Evolutionary conservation across 2,888 invertebrate genomes (phyloP).

Genomic region (Geophilus truncorum): DNA sequence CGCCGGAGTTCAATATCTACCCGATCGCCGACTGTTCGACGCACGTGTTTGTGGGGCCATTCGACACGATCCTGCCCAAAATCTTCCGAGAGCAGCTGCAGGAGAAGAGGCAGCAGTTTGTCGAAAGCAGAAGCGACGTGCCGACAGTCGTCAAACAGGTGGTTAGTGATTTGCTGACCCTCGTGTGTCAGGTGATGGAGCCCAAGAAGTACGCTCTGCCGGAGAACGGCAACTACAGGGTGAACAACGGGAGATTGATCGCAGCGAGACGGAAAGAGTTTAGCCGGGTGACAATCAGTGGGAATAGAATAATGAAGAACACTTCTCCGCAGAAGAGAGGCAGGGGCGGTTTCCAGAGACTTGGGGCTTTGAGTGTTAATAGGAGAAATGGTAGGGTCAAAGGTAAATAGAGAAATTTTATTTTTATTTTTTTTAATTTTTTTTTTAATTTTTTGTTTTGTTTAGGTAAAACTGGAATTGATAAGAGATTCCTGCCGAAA

Average conservation of each 20-base stretch:
- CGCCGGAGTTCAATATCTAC: constrained; percentile 1
- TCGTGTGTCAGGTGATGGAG: not conserved
- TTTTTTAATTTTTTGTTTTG: not conserved
- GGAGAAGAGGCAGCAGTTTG: not conserved
- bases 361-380: not conserved
- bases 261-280: not conserved
- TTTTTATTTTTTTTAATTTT: not conserved
- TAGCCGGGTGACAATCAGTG: not conserved
- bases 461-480: not conserved
- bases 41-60: not conserved
- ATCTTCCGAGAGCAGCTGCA: not conserved
- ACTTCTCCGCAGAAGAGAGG: not conserved
- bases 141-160: not conserved
- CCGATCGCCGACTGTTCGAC: not conserved
- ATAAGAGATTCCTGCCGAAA: not conserved
- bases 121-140: not conserved
- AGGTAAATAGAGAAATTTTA: not conserved
- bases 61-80: not conserved
- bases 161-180: not conserved
- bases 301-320: not conserved
- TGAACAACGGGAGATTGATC: not conserved
- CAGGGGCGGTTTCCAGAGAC: not conserved
- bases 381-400: not conserved
- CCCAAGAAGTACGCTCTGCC: not conserved
- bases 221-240: not conserved